Conservation (phyloP, 1,140 invertebrate species). For the Achatina immaculata region DNA sequence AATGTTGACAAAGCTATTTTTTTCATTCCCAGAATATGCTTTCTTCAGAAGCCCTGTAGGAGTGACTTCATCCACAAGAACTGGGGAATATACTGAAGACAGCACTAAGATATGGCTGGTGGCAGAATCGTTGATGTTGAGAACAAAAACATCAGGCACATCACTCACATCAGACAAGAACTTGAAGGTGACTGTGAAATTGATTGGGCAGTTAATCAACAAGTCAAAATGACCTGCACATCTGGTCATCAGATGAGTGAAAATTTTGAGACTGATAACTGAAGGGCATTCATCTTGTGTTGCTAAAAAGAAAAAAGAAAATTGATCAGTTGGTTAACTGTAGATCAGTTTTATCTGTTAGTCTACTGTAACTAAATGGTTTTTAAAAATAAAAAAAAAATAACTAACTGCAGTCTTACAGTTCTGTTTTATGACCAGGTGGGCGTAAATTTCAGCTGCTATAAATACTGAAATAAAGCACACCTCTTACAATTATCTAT, state of each 20-base stretch:
- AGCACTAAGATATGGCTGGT: slow-evolving; percentile 54
- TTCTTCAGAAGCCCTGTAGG: slow-evolving; percentile 2
- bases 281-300: slow-evolving; percentile 49
- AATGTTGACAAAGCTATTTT: slow-evolving; percentile 2
- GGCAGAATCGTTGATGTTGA: slow-evolving; percentile 56
- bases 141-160: slow-evolving; percentile 55
- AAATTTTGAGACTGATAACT: slow-evolving; percentile 56
- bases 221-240: slow-evolving; percentile 56
- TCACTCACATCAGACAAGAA: slow-evolving; percentile 42
- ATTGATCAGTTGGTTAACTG: not conserved
- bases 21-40: slow-evolving; percentile 23
- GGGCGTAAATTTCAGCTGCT: too few relatives aligned
- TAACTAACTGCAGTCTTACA: too few relatives aligned
- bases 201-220: slow-evolving; percentile 52
- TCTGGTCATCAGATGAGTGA: slow-evolving; percentile 52
- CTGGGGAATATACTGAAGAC: slow-evolving; percentile 48
- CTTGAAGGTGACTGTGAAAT: slow-evolving; percentile 52
- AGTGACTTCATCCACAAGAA: not conserved
- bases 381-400: too few relatives aligned
- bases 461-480: too few relatives aligned
- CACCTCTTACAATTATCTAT: too few relatives aligned
- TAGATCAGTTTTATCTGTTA: too few relatives aligned
- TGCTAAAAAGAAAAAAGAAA: not conserved
- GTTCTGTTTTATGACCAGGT: too few relatives aligned
- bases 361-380: too few relatives aligned